Evolutionary conservation across 2,888 invertebrate species (phyloP).

Genomic region (Cephus pygmeus): DNA sequence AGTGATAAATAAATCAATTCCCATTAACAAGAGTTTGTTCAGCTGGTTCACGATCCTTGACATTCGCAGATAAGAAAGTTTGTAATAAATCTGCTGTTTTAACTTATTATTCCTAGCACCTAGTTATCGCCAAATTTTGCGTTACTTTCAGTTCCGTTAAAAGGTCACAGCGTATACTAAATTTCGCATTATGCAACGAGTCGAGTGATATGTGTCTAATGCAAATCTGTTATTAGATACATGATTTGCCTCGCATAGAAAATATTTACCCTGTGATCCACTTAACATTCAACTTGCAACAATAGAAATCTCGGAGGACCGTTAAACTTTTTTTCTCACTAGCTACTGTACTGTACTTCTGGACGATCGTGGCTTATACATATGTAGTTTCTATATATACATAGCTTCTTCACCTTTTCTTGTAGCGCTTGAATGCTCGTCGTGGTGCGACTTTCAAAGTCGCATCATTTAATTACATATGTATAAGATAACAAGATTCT

Average conservation of each 20-base stretch:
- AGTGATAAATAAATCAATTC: not conserved
- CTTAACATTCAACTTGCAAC: not conserved
- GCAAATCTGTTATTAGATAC: not conserved
- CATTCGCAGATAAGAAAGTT: not conserved
- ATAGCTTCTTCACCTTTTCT: not conserved
- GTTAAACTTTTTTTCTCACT: not conserved
- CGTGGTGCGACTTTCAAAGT: not conserved
- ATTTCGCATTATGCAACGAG: not conserved
- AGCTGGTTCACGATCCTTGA: not conserved
- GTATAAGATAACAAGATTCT: not conserved
- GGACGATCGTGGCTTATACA: not conserved
- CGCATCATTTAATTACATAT: not conserved
- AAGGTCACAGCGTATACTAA: not conserved
- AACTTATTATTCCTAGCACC: not conserved
- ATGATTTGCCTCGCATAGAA: not conserved
- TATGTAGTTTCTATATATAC: not conserved
- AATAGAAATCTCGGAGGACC: not conserved
- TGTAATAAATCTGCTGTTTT: not conserved
- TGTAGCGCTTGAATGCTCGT: not conserved
- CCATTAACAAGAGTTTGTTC: not conserved
- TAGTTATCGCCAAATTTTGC: too few relatives aligned
- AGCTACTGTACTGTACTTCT: not conserved
- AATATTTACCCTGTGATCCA: not conserved
- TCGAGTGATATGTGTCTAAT: not conserved
- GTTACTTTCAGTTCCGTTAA: not conserved